Conservation (phyloP, 2,113 vertebrate species). For the Dascyllus trimaculatus region DNA sequence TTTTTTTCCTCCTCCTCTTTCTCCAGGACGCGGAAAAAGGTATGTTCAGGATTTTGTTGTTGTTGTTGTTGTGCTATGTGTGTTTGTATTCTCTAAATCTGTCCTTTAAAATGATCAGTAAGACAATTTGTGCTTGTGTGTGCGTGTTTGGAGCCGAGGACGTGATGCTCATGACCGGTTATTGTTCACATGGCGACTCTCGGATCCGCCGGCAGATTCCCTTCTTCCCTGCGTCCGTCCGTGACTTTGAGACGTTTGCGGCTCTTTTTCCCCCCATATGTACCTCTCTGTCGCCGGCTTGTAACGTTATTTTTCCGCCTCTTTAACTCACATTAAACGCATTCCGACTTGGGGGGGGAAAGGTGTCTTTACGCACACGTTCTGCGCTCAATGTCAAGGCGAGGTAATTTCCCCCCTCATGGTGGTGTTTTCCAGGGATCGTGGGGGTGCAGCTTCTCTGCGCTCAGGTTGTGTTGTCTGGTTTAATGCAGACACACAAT, state of each 20-base stretch:
- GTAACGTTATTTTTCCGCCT: too few relatives aligned
- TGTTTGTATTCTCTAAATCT: too few relatives aligned
- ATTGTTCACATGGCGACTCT: slow-evolving; percentile 83
- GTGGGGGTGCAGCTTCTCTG: slow-evolving; percentile 41
- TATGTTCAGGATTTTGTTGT: slow-evolving; percentile 55
- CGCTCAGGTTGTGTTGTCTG: slow-evolving; percentile 28
- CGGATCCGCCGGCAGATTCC: slow-evolving; percentile 50
- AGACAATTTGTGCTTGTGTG: not conserved
- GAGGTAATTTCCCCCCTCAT: slow-evolving; percentile 68
- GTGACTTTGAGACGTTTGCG: slow-evolving; percentile 69
- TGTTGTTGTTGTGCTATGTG: not conserved
- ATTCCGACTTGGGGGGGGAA: not conserved
- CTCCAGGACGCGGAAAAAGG: slow-evolving; percentile 64
- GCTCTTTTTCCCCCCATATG: slow-evolving; percentile 19
- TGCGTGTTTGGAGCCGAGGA: slow-evolving; percentile 9
- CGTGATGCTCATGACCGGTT: slow-evolving; percentile 62
- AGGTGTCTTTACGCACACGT: slow-evolving; percentile 23
- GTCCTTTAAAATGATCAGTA: too few relatives aligned
- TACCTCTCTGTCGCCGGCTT: too few relatives aligned
- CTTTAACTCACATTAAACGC: too few relatives aligned
- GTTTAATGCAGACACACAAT: slow-evolving; percentile 26
- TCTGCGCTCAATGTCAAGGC: slow-evolving; percentile 82
- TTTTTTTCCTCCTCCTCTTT: slow-evolving; percentile 13
- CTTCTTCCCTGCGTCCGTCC: slow-evolving; percentile 31
- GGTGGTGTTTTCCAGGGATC: slow-evolving; percentile 69